phyloP scores from a whole-genome alignment of 92 coral and sea anemone species.

The Pocillopora meandrina region DNA sequence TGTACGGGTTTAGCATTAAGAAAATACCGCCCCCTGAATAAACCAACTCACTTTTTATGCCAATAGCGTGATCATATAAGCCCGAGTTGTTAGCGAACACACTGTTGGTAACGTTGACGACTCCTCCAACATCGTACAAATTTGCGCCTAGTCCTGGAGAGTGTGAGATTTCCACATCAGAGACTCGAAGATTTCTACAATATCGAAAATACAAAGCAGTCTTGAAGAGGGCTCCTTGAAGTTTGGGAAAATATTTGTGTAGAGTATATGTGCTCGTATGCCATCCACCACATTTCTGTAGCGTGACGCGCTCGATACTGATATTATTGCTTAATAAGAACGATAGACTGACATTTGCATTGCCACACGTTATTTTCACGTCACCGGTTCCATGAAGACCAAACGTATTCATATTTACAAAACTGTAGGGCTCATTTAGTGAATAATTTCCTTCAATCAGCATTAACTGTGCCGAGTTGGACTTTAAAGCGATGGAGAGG shows the following conservation, averaged over 20 bases:
- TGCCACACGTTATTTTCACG: constrained; percentile 46
- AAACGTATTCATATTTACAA: constrained; percentile 58
- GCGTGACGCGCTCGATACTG: constrained; percentile 59
- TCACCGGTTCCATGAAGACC: constrained; percentile 62
- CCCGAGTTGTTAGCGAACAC: constrained; percentile 58
- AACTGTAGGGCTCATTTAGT: constrained; percentile 56
- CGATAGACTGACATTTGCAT: constrained; percentile 69
- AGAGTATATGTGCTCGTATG: constrained; percentile 54
- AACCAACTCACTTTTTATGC: not conserved
- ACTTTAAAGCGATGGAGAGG: constrained; percentile 42
- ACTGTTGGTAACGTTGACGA: constrained; percentile 48
- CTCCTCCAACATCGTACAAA: constrained; percentile 65
- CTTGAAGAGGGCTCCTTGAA: constrained; percentile 50
- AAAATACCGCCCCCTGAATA: constrained; percentile 76
- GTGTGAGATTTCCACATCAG: constrained; percentile 40
- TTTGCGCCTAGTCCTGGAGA: constrained; percentile 77
- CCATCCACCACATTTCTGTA: constrained; percentile 80
- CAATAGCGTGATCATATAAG: not conserved
- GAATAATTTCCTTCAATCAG: constrained; percentile 63
- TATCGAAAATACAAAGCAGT: constrained; percentile 78
- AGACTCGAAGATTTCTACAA: constrained; percentile 65
- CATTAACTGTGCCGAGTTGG: constrained; percentile 58
- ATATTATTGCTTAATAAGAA: constrained; percentile 70
- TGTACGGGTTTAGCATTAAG: constrained; percentile 54
- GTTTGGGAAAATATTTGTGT: constrained; percentile 18